Evolutionary conservation across 1,140 invertebrate genomes (phyloP).

Genomic region (Sycobia sp.): DNA sequence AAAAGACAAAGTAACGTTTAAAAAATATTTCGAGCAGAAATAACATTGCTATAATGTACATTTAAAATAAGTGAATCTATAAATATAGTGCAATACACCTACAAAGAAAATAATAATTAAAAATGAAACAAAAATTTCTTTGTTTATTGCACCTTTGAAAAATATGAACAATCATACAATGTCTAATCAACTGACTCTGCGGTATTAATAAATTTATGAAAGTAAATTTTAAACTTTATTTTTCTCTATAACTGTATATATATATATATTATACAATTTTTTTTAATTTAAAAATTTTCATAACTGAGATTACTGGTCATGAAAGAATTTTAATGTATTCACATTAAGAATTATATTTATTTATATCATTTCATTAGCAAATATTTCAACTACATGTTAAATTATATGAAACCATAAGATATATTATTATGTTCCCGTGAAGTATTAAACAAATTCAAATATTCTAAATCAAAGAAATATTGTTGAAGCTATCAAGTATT

Average conservation of each 20-base stretch:
- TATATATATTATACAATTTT: constrained; percentile 10
- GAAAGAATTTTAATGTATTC: constrained; percentile 7
- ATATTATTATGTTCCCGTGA: neutral
- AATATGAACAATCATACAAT: constrained; percentile 13
- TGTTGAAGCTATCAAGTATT: too few relatives aligned
- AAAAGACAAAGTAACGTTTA: constrained; percentile 54
- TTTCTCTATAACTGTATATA: constrained; percentile 11
- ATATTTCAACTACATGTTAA: too few relatives aligned
- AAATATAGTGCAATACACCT: neutral
- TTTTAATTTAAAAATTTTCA: neutral
- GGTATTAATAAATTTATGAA: constrained; percentile 3
- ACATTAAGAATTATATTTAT: constrained; percentile 8
- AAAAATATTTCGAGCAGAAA: constrained; percentile 38
- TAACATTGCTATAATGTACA: too few relatives aligned
- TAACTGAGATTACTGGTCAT: constrained; percentile 1
- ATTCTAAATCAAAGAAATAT: too few relatives aligned
- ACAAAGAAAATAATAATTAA: constrained; percentile 41
- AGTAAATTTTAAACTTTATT: constrained; percentile 10
- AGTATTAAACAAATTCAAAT: too few relatives aligned
- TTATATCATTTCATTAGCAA: too few relatives aligned
- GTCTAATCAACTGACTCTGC: neutral
- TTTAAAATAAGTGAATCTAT: too few relatives aligned
- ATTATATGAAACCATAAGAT: too few relatives aligned
- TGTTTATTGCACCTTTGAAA: constrained; percentile 26
- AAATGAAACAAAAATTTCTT: constrained; percentile 40